Evolutionary conservation across 2,113 vertebrate genomes (phyloP).

Genomic region (Antigone vipio): DNA sequence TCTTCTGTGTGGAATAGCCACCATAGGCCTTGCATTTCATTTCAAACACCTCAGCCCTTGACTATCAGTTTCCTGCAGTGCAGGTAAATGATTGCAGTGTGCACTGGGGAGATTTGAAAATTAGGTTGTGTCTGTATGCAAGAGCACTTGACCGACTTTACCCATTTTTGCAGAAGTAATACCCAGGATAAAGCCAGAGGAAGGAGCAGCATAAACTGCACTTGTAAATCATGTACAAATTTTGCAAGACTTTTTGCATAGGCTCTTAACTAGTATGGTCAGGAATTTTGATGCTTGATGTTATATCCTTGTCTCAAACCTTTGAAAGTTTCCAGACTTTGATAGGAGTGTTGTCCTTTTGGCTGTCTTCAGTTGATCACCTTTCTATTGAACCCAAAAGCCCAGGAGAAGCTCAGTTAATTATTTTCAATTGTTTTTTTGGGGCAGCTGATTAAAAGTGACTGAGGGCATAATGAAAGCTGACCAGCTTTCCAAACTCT

Average conservation of each 20-base stretch:
- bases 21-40: rapidly evolving
- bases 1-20: background rate
- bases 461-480: slow-evolving; percentile 13
- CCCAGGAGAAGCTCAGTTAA: slow-evolving; percentile 20
- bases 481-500: background rate
- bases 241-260: background rate
- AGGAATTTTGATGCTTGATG: background rate
- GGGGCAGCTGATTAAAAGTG: slow-evolving; percentile 10
- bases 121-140: background rate
- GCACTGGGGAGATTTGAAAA: background rate
- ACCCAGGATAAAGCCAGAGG: background rate
- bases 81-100: background rate
- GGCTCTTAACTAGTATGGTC: background rate
- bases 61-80: background rate
- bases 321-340: background rate
- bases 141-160: background rate
- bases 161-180: background rate
- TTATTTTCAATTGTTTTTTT: slow-evolving; percentile 5
- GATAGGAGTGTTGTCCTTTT: background rate
- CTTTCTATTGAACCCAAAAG: background rate
- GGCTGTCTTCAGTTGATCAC: background rate
- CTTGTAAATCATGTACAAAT: background rate
- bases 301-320: background rate
- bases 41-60: background rate
- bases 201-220: background rate